phyloP scores from a whole-genome alignment of 2,113 vertebrate genomes.

The Peromyscus californicus region DNA sequence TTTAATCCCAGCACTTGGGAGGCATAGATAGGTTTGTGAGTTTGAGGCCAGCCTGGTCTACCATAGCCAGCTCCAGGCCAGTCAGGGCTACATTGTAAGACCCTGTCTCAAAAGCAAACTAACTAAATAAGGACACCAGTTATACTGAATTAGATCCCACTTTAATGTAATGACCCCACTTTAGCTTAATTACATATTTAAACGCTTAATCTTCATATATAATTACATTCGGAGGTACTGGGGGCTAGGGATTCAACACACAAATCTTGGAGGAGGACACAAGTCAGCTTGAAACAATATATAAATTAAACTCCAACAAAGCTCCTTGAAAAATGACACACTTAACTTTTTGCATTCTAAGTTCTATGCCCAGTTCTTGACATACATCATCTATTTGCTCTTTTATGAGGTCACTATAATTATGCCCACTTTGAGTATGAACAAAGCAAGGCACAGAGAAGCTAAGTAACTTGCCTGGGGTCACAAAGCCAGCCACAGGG shows the following conservation, averaged over 20 bases:
- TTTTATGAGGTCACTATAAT: not conserved
- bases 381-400: not conserved
- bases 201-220: not conserved
- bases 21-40: not conserved
- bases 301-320: not conserved
- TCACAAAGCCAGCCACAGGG: not conserved
- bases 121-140: not conserved
- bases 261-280: not conserved
- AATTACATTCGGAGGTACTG: not conserved
- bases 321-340: not conserved
- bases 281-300: not conserved
- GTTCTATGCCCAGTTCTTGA: not conserved
- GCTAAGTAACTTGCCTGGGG: not conserved
- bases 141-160: not conserved
- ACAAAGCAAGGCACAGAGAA: not conserved
- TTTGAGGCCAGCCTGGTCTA: not conserved
- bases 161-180: not conserved
- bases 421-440: not conserved
- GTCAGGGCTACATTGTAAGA: not conserved
- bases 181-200: not conserved
- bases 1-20: not conserved
- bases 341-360: not conserved
- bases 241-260: not conserved
- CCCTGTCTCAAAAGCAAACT: not conserved
- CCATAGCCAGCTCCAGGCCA: not conserved